Conservation (phyloP, 2,113 vertebrate species). For the Oplegnathus fasciatus region DNA sequence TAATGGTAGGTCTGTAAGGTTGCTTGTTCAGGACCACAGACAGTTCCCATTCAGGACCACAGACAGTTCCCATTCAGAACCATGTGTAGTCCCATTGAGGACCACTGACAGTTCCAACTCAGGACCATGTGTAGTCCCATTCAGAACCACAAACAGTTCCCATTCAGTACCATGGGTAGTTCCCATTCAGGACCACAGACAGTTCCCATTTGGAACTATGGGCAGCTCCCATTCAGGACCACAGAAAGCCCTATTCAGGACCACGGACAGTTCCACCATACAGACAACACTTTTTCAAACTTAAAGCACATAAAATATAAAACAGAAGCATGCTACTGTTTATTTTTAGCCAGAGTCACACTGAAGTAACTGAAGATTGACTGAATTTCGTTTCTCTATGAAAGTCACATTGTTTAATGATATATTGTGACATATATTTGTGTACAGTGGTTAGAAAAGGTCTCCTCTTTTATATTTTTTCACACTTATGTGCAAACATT, state of each 20-base stretch:
- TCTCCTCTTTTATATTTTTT: neutral
- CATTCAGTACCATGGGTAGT: too few relatives aligned
- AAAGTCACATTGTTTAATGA: neutral
- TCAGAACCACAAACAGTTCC: constrained; percentile 23
- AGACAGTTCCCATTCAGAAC: constrained; percentile 30
- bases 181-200: constrained; percentile 45
- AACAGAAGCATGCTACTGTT: neutral
- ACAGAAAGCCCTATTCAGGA: too few relatives aligned
- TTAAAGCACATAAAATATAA: neutral
- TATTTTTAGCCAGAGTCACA: neutral
- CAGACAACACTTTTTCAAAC: neutral
- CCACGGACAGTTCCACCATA: neutral
- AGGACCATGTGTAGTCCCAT: too few relatives aligned
- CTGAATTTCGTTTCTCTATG: neutral
- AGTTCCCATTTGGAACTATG: neutral
- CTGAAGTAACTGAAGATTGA: neutral
- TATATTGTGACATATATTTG: neutral
- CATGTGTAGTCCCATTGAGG: neutral
- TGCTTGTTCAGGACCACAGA: constrained; percentile 14
- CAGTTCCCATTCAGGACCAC: constrained; percentile 32
- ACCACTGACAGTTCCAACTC: too few relatives aligned
- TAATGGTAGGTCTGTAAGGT: neutral
- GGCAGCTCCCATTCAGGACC: neutral
- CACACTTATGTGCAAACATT: neutral
- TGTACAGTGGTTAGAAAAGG: neutral